Evolutionary conservation across 2,888 invertebrate genomes (phyloP), one percentile per base, ranked within the genome.

Genomic region (Tethea ocularis): DNA sequence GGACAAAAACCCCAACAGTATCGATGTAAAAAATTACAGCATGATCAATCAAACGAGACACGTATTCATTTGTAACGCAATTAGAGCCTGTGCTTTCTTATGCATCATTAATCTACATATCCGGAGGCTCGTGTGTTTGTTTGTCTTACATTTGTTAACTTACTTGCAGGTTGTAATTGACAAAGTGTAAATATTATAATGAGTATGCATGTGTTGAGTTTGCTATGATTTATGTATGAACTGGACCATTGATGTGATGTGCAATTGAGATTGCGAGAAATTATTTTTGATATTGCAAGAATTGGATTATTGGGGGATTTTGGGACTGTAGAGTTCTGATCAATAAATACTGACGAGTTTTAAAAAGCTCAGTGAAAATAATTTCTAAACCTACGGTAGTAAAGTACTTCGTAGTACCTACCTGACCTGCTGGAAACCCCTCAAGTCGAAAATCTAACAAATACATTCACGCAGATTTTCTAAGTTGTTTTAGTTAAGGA

Each of bases 101-200:
- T 75, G 71, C 74, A 81, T 84, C 90, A 91, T 91, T 89, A 89
- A 91, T 91, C 88, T 91, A 86, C 75, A 86, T 84, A 84, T 80
- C 85, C 86, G 79, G 86, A 71, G 85, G 86, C 86, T 74, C 76
- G 78, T 80, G 69, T 74, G 78, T 86, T 74, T 80, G 83, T 86
- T 80, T 82, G 80, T 83, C 63, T 74, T 72, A 78, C 79, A 81
- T 80, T 77, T 80, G 79, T 80, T 74, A 68, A 36, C 51, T 54
- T 57, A 57, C 56, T 65, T 62, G 64, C 67, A 46, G 46, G 41
- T 62, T 67, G 52, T 63, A 71, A 78, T 74, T 74, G 71, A 72
- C 69, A 56, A 62, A 72, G 67, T 69, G 74, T 80, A 74, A 75
- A 76, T 76, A 77, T 71, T 71, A 70, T 77, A 78, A 79, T 77